Evolutionary conservation across 2,888 invertebrate species (phyloP), one percentile per base, ranked within the genome.

Genomic region (Synanthedon vespiformis): DNA sequence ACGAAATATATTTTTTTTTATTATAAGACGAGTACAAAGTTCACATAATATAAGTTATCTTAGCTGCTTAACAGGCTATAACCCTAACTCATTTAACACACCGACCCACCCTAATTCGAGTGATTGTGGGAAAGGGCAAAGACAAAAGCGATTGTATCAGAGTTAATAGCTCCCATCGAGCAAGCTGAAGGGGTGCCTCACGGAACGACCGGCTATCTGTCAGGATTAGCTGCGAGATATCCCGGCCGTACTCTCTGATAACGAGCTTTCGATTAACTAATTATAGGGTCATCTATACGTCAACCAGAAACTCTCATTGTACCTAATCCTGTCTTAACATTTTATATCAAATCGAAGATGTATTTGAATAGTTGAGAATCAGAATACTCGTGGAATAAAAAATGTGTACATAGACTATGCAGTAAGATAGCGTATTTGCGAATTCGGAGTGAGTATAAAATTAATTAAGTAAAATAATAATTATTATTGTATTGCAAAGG

Each of bases 61-160:
- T 34, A 34, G 34, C 10, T 34, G 10, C 34, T 34, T 34, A 34
- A 34, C 8, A 34, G 10, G 13, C 44, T n/a, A 44, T 44, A 44
- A 10, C 44, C 44, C 44, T 44, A 44, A 44, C 44, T 44, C 13
- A 14, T n/a, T 44, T 44, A 44, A 44, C 48, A 16, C 16, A 48
- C 48, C 18, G 48, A 16, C 48, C 61, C 64, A 61, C 70, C 64
- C 67, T 69, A 70, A 70, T 68, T 64, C 65, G 58, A 61, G 64
- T 73, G 76, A 77, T 80, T 81, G 77, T 83, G 81, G 80, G 84
- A 82, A 81, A 76, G 74, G 70, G 70, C 79, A 82, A 84, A 86
- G 82, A 86, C 85, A 83, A 85, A 80, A 64, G 72, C 63, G 84
- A 85, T 86, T 70, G 70, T 76, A 80, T 83, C 84, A 71, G 67